Evolutionary conservation across 2,797 vertebrate species (phyloP), one percentile per base, ranked within the genome.

Genomic region (Crocodylus rhombifer): DNA sequence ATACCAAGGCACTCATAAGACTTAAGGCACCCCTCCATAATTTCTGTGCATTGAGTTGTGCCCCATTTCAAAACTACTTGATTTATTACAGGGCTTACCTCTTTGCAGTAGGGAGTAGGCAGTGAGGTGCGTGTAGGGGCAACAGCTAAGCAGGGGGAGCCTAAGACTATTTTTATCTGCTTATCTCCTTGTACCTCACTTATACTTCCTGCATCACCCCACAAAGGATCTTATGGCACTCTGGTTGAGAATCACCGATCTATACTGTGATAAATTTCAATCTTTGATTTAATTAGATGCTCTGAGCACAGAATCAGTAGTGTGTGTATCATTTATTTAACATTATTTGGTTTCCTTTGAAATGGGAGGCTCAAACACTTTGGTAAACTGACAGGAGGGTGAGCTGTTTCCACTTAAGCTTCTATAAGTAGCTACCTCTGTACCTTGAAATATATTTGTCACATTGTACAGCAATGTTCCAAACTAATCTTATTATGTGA

Each of bases 321-420:
- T 25, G n/a, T 80, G 87, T 56, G 77, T 76, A 0, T 80, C 80
- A 10, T 56, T 73, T 67, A 51, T 87, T 80, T 86, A 65, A 62
- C 17, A 5, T 26, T 74, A 55, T 76, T 30, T 13, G 8, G 28
- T 90, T 82, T 26, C 42, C 0, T 0, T 2, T 14, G 25, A 63
- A 79, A 18, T 9, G 56, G 86, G 56, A 75, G 26, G 7, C 56
- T 57, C 67, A 86, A 77, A 16, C 78, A 28, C 61, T 86, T 18
- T 7, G 21, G 87, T 81, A 15, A 76, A 78, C 28, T 78, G n/a
- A 13, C 3, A 14, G 65, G 63, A 84, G 80, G 61, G 75, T 42
- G 5, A 55, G 60, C 2, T 4, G 17, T 26, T 30, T 92, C 26
- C 3, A 58, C 20, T 65, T 57, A 16, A 67, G 36, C 2, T 28